phyloP scores from a whole-genome alignment of 1,140 invertebrate genomes.

The Chironomus tepperi region DNA sequence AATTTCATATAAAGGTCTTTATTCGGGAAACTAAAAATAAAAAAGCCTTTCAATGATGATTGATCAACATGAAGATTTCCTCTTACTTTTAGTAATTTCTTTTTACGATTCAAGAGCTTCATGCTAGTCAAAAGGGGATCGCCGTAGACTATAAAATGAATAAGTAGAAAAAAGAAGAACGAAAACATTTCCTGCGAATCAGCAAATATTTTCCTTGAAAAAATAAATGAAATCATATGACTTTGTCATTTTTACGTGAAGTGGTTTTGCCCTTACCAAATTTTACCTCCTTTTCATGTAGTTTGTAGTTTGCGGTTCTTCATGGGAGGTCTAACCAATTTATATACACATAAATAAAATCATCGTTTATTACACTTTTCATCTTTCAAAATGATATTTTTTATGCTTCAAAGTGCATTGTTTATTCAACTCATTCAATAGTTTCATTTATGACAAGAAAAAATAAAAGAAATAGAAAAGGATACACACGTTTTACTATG shows the following conservation, averaged over 20 bases:
- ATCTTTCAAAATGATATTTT: background rate
- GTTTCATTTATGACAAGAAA: background rate
- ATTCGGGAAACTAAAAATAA: background rate
- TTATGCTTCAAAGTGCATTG: background rate
- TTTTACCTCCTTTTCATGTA: background rate
- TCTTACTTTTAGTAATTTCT: background rate
- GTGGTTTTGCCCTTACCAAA: background rate
- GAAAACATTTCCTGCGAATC: background rate
- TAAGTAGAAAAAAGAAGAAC: background rate
- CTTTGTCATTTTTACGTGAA: background rate
- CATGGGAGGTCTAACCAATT: background rate
- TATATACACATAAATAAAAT: background rate
- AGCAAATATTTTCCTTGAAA: constrained; percentile 11
- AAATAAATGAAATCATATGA: background rate
- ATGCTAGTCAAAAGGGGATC: no score
- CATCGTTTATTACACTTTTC: constrained; percentile 9
- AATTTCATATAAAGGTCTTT: background rate
- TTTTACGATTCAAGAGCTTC: background rate
- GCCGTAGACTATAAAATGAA: no score
- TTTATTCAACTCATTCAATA: constrained; percentile 12
- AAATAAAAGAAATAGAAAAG: constrained; percentile 7
- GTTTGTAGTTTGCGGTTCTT: background rate
- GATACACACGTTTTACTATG: background rate
- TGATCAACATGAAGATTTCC: background rate
- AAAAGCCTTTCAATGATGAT: background rate